Conservation (phyloP, 2,888 invertebrate species). For the Archaeoteleia sp. region DNA sequence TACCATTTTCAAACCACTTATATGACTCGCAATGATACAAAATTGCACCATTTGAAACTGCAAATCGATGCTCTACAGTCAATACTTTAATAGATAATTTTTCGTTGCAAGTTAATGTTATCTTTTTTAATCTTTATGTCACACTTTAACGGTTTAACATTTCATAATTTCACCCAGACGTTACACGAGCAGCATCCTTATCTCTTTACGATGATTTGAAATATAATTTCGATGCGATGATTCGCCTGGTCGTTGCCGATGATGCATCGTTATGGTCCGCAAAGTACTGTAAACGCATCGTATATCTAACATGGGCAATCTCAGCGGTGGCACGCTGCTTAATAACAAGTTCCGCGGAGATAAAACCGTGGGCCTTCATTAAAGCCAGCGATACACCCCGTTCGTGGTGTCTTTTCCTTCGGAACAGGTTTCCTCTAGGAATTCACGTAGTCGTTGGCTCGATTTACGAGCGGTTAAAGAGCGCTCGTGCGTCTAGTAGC, state of each 20-base stretch:
- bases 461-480: conserved; percentile 64
- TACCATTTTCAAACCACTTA: no score
- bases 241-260: conserved; percentile 10
- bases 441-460: conserved; percentile 62
- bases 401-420: conserved; percentile 50
- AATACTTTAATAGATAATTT: no score
- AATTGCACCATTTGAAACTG: no score
- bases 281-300: conserved; percentile 23
- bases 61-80: no score
- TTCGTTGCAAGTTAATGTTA: no score
- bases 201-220: conserved; percentile 6
- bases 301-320: conserved; percentile 26
- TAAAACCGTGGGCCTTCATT: conserved; percentile 27
- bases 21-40: no score
- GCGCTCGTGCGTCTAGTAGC: conserved; percentile 61
- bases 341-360: conserved; percentile 25
- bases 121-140: no score
- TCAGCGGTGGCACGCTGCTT: conserved; percentile 24
- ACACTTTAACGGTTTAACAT: no score
- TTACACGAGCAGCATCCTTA: background rate
- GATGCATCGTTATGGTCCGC: conserved; percentile 28
- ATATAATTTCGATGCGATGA: conserved; percentile 10
- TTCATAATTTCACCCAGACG: background rate
- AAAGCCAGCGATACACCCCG: conserved; percentile 23
- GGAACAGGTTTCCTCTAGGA: conserved; percentile 68